Conservation (phyloP, 2,888 invertebrate species). For the Heliconius erato region DNA sequence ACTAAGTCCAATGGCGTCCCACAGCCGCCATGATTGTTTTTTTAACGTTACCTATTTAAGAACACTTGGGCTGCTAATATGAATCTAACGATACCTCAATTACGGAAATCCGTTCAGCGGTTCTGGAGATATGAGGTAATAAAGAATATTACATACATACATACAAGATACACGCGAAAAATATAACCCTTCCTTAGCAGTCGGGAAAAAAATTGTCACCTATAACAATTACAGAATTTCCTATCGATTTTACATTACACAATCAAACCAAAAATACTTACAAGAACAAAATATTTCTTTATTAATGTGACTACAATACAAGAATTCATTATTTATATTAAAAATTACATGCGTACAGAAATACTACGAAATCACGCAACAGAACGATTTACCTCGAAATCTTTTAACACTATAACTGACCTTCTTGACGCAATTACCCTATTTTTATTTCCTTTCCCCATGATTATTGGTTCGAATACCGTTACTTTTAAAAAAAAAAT, state of each 20-base stretch:
- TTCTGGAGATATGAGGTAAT: too few relatives aligned
- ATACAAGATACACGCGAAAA: too few relatives aligned
- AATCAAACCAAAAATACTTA: neutral
- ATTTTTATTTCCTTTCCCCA: neutral
- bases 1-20: too few relatives aligned
- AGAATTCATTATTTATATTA: neutral
- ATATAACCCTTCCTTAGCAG: too few relatives aligned
- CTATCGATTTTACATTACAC: neutral
- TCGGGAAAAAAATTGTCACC: neutral
- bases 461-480: neutral
- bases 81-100: too few relatives aligned
- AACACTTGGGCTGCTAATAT: too few relatives aligned
- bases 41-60: too few relatives aligned
- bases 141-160: too few relatives aligned
- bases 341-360: constrained; percentile 10
- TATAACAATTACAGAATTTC: neutral
- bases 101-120: too few relatives aligned
- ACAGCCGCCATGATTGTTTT: too few relatives aligned
- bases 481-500: too few relatives aligned
- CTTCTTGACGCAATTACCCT: constrained; percentile 4
- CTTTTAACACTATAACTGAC: constrained; percentile 7
- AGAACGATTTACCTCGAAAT: neutral
- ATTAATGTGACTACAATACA: neutral
- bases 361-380: constrained; percentile 18
- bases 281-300: neutral